phyloP scores from a whole-genome alignment of 1,140 invertebrate species.

The Solen grandis region DNA sequence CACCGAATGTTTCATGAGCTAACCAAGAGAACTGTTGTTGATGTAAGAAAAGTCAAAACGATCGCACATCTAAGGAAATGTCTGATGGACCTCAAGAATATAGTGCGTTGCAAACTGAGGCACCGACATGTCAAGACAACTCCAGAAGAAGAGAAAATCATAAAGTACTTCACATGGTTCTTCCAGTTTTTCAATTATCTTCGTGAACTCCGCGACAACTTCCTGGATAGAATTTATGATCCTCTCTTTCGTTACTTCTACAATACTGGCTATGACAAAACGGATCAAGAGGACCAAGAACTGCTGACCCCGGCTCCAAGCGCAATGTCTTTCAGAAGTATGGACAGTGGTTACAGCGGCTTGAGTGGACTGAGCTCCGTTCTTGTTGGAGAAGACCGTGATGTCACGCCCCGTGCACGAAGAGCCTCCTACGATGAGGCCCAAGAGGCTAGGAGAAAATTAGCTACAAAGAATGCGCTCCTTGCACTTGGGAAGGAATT shows the following conservation, averaged over 20 bases:
- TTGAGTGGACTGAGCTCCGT: constrained; percentile 56
- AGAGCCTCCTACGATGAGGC: constrained; percentile 53
- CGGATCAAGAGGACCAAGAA: constrained; percentile 59
- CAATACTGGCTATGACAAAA: constrained; percentile 52
- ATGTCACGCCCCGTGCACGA: constrained; percentile 47
- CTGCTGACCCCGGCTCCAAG: constrained; percentile 66
- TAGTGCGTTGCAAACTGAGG: constrained; percentile 59
- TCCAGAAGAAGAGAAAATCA: constrained; percentile 59
- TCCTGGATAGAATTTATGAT: constrained; percentile 72
- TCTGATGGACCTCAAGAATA: constrained; percentile 61
- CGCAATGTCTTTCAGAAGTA: constrained; percentile 58
- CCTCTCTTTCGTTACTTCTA: constrained; percentile 75
- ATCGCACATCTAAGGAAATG: constrained; percentile 64
- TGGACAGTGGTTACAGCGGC: constrained; percentile 57
- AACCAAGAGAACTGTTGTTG: constrained; percentile 57
- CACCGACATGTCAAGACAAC: constrained; percentile 31
- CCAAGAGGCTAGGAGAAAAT: constrained; percentile 53
- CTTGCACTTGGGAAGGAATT: constrained; percentile 69
- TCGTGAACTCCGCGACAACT: constrained; percentile 67
- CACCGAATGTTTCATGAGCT: constrained; percentile 65
- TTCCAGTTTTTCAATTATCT: constrained; percentile 74
- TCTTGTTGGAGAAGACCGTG: constrained; percentile 24
- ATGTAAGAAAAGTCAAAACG: constrained; percentile 62
- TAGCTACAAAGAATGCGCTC: constrained; percentile 67
- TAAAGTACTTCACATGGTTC: constrained; percentile 76